A percentile compares a stretch with the other conserved stretches of the same genome.
These are phyloP conservation scores for Dysidea cf. avara DNA, from an alignment of 37 sponge, comb jelly and placozoan genomes.

Conservation along the genomic window DNA sequence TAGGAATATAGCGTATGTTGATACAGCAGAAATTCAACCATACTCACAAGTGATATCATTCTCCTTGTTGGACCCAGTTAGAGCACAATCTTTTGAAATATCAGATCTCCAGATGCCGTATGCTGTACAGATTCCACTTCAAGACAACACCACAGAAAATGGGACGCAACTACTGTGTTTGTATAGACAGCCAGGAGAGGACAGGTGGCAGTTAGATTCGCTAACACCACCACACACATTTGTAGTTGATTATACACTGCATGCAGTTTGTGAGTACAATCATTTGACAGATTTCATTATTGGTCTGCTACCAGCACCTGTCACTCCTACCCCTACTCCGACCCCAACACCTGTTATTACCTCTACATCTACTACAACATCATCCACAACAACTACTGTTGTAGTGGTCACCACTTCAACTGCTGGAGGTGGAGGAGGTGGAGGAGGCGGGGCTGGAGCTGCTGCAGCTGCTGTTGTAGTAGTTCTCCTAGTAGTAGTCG, in stretches of 20 bases:
- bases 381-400: slow-evolving; percentile 10
- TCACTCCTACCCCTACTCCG: slow-evolving; percentile 15
- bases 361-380: background rate
- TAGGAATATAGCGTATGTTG: too few species aligned
- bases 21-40: too few species aligned
- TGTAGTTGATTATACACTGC: background rate
- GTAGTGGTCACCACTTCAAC: background rate
- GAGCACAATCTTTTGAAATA: slow-evolving; percentile 22
- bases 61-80: too few species aligned
- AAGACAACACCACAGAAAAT: background rate
- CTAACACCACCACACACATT: slow-evolving; percentile 11
- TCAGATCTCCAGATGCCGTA: slow-evolving; percentile 15
- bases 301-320: slow-evolving; percentile 65
- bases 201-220: slow-evolving; percentile 44
- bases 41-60: too few species aligned
- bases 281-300: slow-evolving; percentile 67
- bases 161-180: slow-evolving; percentile 41
- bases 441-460: slow-evolving; percentile 9
- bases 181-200: slow-evolving; percentile 46
- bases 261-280: slow-evolving; percentile 34
- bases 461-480: slow-evolving; percentile 20
- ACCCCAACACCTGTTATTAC: slow-evolving; percentile 22
- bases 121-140: slow-evolving; percentile 31
- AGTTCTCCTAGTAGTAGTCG: slow-evolving; percentile 18
- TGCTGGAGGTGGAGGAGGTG: background rate